Base-by-base conservation (phyloP, 1,140 invertebrate species). In the Phymastichus coffea region DNA sequence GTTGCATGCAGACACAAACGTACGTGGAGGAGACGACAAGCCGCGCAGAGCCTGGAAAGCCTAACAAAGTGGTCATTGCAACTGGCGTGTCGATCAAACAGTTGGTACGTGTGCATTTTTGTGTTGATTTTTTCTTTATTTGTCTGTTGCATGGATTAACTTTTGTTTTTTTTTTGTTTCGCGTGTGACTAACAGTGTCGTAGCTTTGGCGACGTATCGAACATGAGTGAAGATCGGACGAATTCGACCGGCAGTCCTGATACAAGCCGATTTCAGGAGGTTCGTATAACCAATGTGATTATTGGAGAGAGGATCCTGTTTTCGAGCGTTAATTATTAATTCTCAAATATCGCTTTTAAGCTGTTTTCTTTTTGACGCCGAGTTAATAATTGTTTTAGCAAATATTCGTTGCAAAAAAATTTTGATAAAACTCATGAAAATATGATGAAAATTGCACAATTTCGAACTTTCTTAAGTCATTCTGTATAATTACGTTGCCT, bases 171-270 rank as follows among this genome's bases (percentile, higher is more conserved):
- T 60, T 48, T 23, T 41, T 33, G 17, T 52, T 47, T 66, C 62
- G 70, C 72, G 70, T 71, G 66, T 75, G 67, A 71, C 70, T 77
- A 75, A 75, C 76, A 85, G 84, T 83, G 84, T 78, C 81, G 83
- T 69, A 84, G 83, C 78, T 85, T 85, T 72, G 82, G 83, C 66
- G 83, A 85, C 78, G 79, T 85, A 67, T 83, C 82, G 64, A 82
- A 80, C 72, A 77, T 83, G 57, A 77, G 70, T 30, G 80, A 80
- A 65, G 77, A 74, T 67, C 28, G 6, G 6, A 33, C 28, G 28
- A 33, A 33, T 33, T 33, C 28, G 28, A 63, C 68, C 26, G 60
- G 65, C 63, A 68, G 67, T 63, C 47, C 66, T 33, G 64, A 70
- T 1, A 49, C 14, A 35, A 60, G 54, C 44, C 53, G 23, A 46